Conservation (phyloP, 2,888 invertebrate genomes). For the Hyposoter dolosus region DNA sequence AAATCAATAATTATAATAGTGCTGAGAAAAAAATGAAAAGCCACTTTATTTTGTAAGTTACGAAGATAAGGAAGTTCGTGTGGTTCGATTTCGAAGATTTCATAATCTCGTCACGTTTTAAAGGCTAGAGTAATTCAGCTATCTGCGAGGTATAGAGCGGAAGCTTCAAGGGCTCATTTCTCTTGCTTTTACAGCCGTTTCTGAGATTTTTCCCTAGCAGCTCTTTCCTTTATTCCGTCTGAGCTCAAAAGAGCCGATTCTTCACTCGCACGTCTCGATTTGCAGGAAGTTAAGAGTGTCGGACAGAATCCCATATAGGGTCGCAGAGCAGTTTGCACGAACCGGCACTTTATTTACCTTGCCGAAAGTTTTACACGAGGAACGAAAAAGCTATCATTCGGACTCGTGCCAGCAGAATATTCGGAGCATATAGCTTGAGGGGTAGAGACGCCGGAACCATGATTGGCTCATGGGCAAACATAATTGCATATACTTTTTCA, state of each 20-base stretch:
- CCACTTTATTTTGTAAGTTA: not conserved
- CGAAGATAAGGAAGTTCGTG: not conserved
- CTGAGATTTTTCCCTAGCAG: constrained; percentile 1
- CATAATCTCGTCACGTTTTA: not conserved
- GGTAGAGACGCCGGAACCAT: constrained; percentile 9
- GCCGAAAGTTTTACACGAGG: constrained; percentile 28
- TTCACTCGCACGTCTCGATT: not conserved
- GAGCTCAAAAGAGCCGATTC: constrained; percentile 1
- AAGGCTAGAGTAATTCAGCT: constrained; percentile 16
- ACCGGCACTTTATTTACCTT: constrained; percentile 45
- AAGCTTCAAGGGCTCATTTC: constrained; percentile 11
- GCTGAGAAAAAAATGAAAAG: not conserved
- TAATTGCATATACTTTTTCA: not conserved
- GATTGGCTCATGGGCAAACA: constrained; percentile 33
- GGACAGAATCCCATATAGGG: not conserved
- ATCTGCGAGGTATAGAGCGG: not conserved
- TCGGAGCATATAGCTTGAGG: not conserved
- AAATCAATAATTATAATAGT: not conserved
- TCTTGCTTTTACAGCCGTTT: not conserved
- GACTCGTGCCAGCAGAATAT: constrained; percentile 12
- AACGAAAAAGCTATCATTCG: constrained; percentile 32
- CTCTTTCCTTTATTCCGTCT: constrained; percentile 14
- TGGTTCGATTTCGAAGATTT: not conserved
- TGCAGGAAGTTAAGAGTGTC: not conserved
- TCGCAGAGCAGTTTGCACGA: constrained; percentile 20